phyloP scores from a whole-genome alignment of 2,113 vertebrate genomes.

The Thalassoma bifasciatum region DNA sequence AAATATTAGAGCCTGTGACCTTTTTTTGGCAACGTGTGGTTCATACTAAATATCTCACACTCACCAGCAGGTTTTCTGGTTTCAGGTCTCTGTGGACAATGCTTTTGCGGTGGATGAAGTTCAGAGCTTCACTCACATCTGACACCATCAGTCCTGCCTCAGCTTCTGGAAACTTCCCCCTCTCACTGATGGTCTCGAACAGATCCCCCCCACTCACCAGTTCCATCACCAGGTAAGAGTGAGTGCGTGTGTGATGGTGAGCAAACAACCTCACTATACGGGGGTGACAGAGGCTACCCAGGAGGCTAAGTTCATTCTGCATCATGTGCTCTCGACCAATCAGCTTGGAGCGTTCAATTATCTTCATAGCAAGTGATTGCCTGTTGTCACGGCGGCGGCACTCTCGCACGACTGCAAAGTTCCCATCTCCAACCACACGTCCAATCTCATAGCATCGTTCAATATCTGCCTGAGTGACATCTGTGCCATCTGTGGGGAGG shows the following conservation, averaged over 20 bases:
- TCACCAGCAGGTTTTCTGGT: conserved; percentile 97
- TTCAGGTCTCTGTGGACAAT: conserved; percentile 97
- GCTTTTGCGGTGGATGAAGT: conserved; percentile 92
- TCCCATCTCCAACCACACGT: conserved; percentile 92
- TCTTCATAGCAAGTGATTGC: conserved; percentile 90
- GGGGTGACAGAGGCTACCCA: conserved; percentile 91
- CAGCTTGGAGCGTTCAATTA: conserved; percentile 92
- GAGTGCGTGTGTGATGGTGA: conserved; percentile 88
- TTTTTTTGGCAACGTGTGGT: too few species aligned
- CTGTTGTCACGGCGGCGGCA: conserved; percentile 83
- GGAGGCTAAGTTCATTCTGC: conserved; percentile 93
- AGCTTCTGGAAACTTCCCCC: conserved; percentile 88
- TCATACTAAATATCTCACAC: conserved; percentile 49
- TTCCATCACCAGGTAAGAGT: conserved; percentile 95
- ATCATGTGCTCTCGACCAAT: conserved; percentile 95
- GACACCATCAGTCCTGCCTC: conserved; percentile 90
- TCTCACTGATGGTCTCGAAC: conserved; percentile 94
- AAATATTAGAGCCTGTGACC: too few species aligned
- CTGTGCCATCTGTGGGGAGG: conserved; percentile 45
- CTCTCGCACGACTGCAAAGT: conserved; percentile 94
- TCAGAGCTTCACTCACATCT: conserved; percentile 91
- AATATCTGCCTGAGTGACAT: conserved; percentile 78
- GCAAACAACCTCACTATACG: conserved; percentile 91
- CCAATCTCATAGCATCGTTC: conserved; percentile 89
- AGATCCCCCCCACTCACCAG: conserved; percentile 93